A percentile compares a stretch with the other conserved stretches of the same genome.
Evolutionary conservation across 1,140 invertebrate species (phyloP).

Genomic region (Ylistrum balloti): DNA sequence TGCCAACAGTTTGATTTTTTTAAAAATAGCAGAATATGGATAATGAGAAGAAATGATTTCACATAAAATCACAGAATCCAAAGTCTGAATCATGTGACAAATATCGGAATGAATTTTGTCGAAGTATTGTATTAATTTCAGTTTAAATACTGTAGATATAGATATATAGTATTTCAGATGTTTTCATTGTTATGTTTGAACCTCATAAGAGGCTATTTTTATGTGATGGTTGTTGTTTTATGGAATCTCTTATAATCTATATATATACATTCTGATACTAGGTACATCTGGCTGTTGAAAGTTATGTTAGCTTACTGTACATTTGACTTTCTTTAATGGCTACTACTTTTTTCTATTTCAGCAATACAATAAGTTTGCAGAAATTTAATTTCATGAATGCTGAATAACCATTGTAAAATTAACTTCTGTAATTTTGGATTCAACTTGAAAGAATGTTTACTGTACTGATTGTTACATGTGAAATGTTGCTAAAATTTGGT

Average conservation of each 20-base stretch:
- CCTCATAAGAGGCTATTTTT: background rate
- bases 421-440: too few relatives aligned
- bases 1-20: background rate
- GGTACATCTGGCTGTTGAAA: background rate
- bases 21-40: background rate
- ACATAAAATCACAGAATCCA: too few relatives aligned
- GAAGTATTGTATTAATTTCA: background rate
- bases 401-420: too few relatives aligned
- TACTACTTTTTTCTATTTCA: too few relatives aligned
- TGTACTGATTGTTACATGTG: too few relatives aligned
- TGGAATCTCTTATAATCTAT: background rate
- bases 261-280: background rate
- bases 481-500: too few relatives aligned
- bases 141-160: background rate
- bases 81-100: background rate
- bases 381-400: too few relatives aligned
- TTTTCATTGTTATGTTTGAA: slow-evolving; percentile 19
- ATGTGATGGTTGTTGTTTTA: slow-evolving; percentile 20
- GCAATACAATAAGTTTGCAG: too few relatives aligned
- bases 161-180: slow-evolving; percentile 31
- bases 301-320: too few relatives aligned
- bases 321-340: too few relatives aligned
- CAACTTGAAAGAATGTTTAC: too few relatives aligned
- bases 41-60: too few relatives aligned
- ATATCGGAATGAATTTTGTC: background rate